Base-by-base conservation (phyloP, 2,113 vertebrate species). In the Oncorhynchus clarkii region DNA sequence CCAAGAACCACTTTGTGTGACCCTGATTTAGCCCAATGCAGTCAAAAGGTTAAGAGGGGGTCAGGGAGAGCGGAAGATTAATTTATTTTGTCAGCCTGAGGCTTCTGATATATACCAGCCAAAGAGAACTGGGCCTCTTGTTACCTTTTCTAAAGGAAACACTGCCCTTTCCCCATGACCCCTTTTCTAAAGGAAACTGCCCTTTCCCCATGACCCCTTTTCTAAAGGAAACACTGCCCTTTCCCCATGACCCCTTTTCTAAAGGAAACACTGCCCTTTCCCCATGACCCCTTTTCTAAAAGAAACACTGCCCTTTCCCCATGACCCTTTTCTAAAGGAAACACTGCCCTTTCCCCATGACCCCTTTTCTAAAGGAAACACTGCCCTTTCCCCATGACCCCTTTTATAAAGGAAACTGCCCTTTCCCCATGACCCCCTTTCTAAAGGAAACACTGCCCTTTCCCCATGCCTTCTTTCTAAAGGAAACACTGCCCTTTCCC, bases 61-160 rank as follows among this genome's bases (percentile, higher is more conserved):
- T 45, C 39, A 11, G 9, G 39, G 9, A 12, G 39, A 6, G 67
- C 3, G 48, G 31, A 57, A 57, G 64, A 71, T n/a, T 24, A 57
- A 60, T 65, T 71, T 75, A 2, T 29, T n/a, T 6, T 67, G 73
- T 74, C 13, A 78, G 81, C 85, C 82, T 74, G 45, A 60, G 81
- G 81, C 78, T 49, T 39, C 2, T 67, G 69, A 80, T 78, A 71
- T 70, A 71, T 14, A 69, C 31, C 3, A 57, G 65, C 67, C 16
- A 54, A 64, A 57, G 26, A 18, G 39, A 60, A 60, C 78, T 64
- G 51, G 29, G 48, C 71, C 57, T 67, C 60, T 54, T 79, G 79
- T 80, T 39, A 22, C n/a, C 70, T 73, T 59, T 45, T 31, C 64
- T 16, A 72, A 39, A 62, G 24, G 24, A 54, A 68, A 31, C 5